Evolutionary conservation across 1,140 invertebrate species (phyloP).

Genomic region (Lepidurus packardi): DNA sequence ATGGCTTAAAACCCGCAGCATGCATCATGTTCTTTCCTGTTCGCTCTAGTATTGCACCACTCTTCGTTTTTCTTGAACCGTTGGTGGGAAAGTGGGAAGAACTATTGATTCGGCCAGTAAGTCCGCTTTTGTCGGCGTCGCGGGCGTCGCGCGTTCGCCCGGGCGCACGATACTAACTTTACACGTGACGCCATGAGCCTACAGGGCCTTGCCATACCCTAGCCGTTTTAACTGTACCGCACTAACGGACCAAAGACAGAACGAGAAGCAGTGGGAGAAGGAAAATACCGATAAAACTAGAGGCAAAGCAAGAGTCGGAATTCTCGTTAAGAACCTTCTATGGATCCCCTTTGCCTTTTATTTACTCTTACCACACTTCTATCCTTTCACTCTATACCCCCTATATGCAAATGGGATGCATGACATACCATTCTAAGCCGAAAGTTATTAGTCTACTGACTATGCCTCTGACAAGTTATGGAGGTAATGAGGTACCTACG

Average conservation of each 20-base stretch:
- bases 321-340: background rate
- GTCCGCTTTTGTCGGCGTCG: slow-evolving; percentile 20
- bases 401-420: background rate
- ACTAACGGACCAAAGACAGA: background rate
- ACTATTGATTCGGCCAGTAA: slow-evolving; percentile 18
- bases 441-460: background rate
- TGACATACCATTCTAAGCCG: background rate
- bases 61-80: background rate
- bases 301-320: slow-evolving; percentile 1
- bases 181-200: background rate
- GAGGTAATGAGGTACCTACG: too few relatives aligned
- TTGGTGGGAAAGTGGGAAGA: background rate
- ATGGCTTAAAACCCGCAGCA: background rate
- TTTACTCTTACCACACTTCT: background rate
- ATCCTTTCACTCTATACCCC: slow-evolving; percentile 7
- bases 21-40: background rate
- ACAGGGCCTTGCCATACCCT: background rate
- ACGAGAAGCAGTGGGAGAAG: background rate
- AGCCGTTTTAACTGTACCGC: background rate
- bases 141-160: slow-evolving; percentile 1
- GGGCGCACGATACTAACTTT: slow-evolving; percentile 9
- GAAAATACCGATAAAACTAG: background rate
- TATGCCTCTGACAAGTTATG: too few relatives aligned
- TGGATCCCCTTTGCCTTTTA: background rate
- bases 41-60: background rate